Percentiles rank a stretch among this genome's conserved stretches.
These are phyloP conservation scores for Chrysotoxum bicinctum DNA, from an alignment of 2,888 invertebrate genomes.

Conservation along the genomic window DNA sequence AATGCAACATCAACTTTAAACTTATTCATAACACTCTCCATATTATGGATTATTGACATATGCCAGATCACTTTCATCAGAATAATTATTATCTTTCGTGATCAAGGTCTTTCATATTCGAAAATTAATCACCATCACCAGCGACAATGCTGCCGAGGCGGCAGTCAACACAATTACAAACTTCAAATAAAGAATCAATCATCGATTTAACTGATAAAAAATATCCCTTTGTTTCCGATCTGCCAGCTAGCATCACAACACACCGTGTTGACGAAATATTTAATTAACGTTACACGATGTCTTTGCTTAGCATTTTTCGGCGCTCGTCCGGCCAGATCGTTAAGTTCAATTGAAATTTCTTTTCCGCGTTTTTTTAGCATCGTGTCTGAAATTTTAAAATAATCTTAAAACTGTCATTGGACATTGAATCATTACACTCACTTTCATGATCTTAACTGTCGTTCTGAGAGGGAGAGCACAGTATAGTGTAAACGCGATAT, in stretches of 20 bases:
- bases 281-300: not conserved
- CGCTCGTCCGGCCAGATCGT: not conserved
- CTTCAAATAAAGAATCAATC: constrained; percentile 51
- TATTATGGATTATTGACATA: constrained; percentile 45
- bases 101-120: constrained; percentile 43
- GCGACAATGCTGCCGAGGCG: not conserved
- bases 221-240: constrained; percentile 47
- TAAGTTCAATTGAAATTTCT: constrained; percentile 20
- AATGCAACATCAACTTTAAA: not conserved
- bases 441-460: constrained; percentile 31
- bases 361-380: constrained; percentile 32
- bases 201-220: constrained; percentile 18
- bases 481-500: not conserved
- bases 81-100: constrained; percentile 15
- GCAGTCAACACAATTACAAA: constrained; percentile 31
- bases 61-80: constrained; percentile 36
- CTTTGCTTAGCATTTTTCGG: not conserved
- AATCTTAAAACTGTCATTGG: constrained; percentile 17
- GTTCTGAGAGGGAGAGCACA: not conserved
- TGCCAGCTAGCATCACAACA: constrained; percentile 29
- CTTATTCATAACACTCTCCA: constrained; percentile 1
- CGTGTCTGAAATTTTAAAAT: constrained; percentile 54
- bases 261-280: constrained; percentile 24
- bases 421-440: constrained; percentile 57
- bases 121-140: constrained; percentile 11